Base-by-base conservation (phyloP, 2,113 vertebrate genomes). In the Spea bombifrons region DNA sequence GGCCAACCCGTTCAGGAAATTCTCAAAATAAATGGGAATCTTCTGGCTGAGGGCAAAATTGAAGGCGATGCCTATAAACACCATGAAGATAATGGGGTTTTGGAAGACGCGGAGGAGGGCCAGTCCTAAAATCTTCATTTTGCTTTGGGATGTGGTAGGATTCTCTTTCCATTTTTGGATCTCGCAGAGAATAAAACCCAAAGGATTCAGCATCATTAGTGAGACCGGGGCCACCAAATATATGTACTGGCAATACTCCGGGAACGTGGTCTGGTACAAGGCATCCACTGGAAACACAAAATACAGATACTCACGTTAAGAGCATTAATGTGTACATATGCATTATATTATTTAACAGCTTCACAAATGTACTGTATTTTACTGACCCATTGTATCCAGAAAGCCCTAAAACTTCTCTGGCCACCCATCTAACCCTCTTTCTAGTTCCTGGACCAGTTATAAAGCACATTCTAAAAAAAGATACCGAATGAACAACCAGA, bases 1-100 rank as follows among this genome's bases (percentile, higher is more conserved):
- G 64, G 90, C 95, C 86, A 99, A 89, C 83, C 96, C 96, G 7
- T 99, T 94, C 59, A 99, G 89, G 87, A 99, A 99, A 75, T 93
- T 92, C 84, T 93, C 94, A 90, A 99, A 92, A 88, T 97, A 94
- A 2, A 88, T 72, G 0, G 97, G 97, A 74, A 99, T 89, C 83
- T 89, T 94, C 88, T 94, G 94, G 73, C 91, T 88, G 77, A 99
- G 92, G 84, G 93, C 86, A 88, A 97, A 98, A 86, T 99, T 96
- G 80, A 94, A 94, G 50, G 89, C 90, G 82, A 98, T 92, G 82
- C 97, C 97, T 81, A 98, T 84, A 82, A 97, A 88, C 80, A 98
- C 96, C 96, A 99, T 98, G 80, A 99, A 98, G 2, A 99, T 95
- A 48, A 99, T 96, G 6, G 97, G 97, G 85, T 99, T 98, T 88